Percentiles rank a stretch among this genome's conserved stretches.
Conservation (phyloP, 2,797 vertebrate genomes). For the Schizopygopsis pylzovi region DNA sequence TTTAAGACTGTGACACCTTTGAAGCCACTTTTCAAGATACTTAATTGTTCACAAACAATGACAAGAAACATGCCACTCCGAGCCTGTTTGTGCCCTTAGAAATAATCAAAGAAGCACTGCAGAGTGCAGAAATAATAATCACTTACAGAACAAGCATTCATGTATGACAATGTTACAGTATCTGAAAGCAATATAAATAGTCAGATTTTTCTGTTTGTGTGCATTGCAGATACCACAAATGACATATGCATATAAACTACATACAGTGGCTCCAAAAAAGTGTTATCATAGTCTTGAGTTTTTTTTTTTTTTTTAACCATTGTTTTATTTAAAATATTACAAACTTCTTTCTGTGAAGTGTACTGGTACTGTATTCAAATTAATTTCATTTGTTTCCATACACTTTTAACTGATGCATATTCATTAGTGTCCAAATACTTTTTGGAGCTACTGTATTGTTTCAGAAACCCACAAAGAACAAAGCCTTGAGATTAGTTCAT, state of each 20-base stretch:
- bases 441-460: background rate
- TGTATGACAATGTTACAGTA: background rate
- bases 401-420: background rate
- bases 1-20: background rate
- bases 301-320: background rate
- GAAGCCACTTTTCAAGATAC: background rate
- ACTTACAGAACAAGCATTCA: background rate
- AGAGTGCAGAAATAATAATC: background rate
- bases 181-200: background rate
- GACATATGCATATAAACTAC: background rate
- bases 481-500: background rate
- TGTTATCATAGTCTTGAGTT: background rate
- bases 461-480: background rate
- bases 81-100: background rate
- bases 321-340: background rate
- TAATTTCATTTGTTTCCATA: background rate
- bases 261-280: slow-evolving; percentile 17
- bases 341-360: slow-evolving; percentile 7
- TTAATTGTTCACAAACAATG: background rate
- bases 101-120: background rate
- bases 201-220: background rate
- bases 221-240: background rate
- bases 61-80: background rate
- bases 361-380: background rate
- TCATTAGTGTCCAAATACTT: background rate